These are phyloP conservation scores for Artibeus jamaicensis DNA, from an alignment of 2,797 vertebrate species.

Conservation along the genomic window DNA sequence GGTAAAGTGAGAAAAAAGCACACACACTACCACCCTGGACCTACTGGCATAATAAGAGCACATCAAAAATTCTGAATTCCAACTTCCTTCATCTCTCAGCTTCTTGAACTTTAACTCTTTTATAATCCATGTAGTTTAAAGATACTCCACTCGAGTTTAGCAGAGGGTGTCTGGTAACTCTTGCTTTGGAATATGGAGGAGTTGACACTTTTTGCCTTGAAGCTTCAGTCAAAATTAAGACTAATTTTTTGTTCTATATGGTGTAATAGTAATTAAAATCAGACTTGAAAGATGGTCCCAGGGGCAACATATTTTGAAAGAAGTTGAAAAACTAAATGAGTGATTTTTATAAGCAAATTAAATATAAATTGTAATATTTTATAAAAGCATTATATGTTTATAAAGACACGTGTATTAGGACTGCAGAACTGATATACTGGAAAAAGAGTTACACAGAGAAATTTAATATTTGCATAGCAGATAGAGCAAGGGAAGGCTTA, in stretches of 20 bases:
- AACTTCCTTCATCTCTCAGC: not conserved
- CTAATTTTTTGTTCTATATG: not conserved
- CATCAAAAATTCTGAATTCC: not conserved
- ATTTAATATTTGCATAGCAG: not conserved
- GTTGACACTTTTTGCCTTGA: not conserved
- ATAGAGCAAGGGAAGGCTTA: not conserved
- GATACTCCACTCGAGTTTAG: not conserved
- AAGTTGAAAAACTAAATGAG: not conserved
- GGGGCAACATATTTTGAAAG: not conserved
- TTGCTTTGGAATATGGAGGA: not conserved
- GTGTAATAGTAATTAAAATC: not conserved
- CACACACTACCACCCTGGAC: rapidly evolving
- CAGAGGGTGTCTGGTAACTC: not conserved
- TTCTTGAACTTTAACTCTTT: not conserved
- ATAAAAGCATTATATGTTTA: not conserved
- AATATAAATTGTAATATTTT: not conserved
- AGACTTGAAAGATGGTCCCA: not conserved
- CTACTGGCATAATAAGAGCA: not conserved
- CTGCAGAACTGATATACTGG: not conserved
- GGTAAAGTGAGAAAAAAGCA: not conserved
- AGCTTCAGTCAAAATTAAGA: not conserved
- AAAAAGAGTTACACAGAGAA: not conserved
- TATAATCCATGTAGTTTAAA: not conserved
- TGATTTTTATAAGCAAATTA: not conserved
- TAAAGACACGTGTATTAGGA: not conserved